Evolutionary conservation across 1,140 invertebrate species (phyloP), one percentile per base, ranked within the genome.

Genomic region (Apis laboriosa): DNA sequence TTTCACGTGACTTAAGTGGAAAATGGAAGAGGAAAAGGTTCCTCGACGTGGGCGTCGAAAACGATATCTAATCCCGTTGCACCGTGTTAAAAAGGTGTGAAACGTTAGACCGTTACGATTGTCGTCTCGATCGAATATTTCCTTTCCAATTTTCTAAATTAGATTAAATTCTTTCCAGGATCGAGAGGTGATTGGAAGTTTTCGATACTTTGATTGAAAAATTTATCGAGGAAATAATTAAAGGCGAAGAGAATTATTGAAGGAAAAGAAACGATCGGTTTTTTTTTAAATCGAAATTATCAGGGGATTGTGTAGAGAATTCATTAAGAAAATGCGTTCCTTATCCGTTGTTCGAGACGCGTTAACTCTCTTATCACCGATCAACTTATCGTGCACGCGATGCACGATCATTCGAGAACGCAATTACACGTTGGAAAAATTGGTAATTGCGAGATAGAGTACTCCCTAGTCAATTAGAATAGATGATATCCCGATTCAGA

Each of bases 351-450:
- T 71, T 79, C n/a, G 53, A 53, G 71, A 79, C 67, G 28, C 67
- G 34, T 61, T 71, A 53, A 24, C 28, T 56, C 9, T 9, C 55
- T 70, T 70, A 78, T 78, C 77, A 11, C 2, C 53, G 67, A 79
- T 71, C 61, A 71, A 79, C n/a, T 71, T 79, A 79, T 71, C 67
- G 66, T 49, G 9, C 55, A 21, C 43, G 19, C 9, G 60, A 64
- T 64, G 61, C 74, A 76, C 43, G 74, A 17, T 53, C 34, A 19
- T 53, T 60, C 24, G 43, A 61, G 34, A 13, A 34, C 43, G 60
- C 74, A 53, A 73, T 73, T 73, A 73, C 13, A 58, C 12, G 2
- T 9, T 9, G 19, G 34, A 73, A 60, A 73, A 73, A 73, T 73
- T 43, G 7, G 19, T 60, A 73, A 19, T 60, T 17, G 55, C 55